Conservation (phyloP, 2,113 vertebrate species). For the Centrocercus urophasianus region DNA sequence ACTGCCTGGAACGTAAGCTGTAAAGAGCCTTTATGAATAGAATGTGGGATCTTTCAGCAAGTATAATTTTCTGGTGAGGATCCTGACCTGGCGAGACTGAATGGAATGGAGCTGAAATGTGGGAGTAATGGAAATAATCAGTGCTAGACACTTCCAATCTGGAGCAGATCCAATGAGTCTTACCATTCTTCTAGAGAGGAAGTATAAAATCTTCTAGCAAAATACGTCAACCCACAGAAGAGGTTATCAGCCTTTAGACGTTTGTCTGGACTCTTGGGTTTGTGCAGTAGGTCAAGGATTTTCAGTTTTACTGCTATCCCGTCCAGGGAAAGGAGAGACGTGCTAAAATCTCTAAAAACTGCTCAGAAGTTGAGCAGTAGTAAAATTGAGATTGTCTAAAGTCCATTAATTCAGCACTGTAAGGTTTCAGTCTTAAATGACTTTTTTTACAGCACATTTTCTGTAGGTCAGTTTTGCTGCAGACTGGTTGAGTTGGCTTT, state of each 20-base stretch:
- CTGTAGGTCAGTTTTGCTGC: neutral
- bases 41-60: neutral
- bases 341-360: neutral
- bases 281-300: neutral
- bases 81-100: too few species aligned
- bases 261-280: fast-evolving
- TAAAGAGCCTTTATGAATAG: neutral
- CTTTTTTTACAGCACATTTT: neutral
- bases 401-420: neutral
- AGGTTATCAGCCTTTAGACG: neutral
- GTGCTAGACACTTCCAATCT: neutral
- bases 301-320: neutral
- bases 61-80: neutral
- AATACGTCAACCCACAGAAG: neutral
- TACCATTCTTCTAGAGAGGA: neutral
- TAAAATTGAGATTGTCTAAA: neutral
- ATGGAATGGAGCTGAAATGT: neutral
- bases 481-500: neutral
- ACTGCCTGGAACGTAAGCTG: neutral
- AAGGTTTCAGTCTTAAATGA: neutral
- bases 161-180: neutral
- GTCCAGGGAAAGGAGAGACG: neutral
- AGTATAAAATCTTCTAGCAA: neutral
- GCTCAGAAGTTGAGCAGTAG: neutral
- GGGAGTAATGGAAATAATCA: neutral